phyloP scores from a whole-genome alignment of 2,797 vertebrate genomes.

The Dryobates pubescens region DNA sequence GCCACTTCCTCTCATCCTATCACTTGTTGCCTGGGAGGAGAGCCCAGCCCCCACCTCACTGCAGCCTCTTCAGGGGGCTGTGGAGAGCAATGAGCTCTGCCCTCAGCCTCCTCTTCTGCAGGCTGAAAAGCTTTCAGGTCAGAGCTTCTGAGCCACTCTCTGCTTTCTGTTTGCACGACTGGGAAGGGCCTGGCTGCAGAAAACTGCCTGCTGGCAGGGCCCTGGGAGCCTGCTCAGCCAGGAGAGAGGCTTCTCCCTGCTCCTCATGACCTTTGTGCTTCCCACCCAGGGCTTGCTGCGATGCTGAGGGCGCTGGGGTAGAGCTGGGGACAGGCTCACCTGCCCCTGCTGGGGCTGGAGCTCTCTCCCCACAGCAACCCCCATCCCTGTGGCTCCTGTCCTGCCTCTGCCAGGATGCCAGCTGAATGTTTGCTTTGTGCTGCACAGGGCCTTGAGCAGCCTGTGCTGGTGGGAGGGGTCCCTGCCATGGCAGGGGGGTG shows the following conservation, averaged over 20 bases:
- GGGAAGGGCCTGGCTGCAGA: neutral
- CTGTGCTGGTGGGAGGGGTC: too few species aligned
- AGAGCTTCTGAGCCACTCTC: neutral
- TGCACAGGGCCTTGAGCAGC: too few species aligned
- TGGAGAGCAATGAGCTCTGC: too few species aligned
- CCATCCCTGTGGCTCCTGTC: neutral
- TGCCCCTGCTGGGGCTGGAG: accelerated
- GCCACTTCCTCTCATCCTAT: too few species aligned
- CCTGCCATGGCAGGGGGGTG: too few species aligned
- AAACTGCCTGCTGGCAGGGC: neutral
- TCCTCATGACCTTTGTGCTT: neutral
- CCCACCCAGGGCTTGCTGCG: accelerated
- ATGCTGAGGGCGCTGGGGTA: neutral
- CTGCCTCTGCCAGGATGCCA: neutral
- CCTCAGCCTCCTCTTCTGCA: too few species aligned
- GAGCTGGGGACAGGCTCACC: neutral
- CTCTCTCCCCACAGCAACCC: accelerated
- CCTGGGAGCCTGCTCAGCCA: neutral
- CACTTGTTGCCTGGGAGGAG: too few species aligned
- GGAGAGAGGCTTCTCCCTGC: neutral
- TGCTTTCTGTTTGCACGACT: neutral
- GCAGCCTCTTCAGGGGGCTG: too few species aligned
- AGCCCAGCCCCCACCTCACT: too few species aligned
- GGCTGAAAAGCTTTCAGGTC: neutral
- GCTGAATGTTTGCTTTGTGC: accelerated